These are phyloP conservation scores for Drymodes brunneopygia DNA, from an alignment of 2,113 vertebrate genomes.

Conservation along the genomic window DNA sequence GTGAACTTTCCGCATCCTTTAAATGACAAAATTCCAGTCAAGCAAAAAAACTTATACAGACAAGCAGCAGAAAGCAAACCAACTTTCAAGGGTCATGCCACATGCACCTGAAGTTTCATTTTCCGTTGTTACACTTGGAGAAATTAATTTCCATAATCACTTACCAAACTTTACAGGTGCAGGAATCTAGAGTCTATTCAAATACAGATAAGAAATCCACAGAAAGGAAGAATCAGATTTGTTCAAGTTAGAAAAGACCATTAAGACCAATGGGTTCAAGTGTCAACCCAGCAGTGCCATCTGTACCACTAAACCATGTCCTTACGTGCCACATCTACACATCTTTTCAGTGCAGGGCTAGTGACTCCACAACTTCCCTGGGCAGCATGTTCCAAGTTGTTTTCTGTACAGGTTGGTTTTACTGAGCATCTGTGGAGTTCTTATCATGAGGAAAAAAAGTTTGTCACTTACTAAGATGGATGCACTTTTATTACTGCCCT, in stretches of 20 bases:
- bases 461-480: background rate
- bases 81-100: background rate
- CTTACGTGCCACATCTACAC: no score
- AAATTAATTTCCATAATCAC: background rate
- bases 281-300: background rate
- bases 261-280: background rate
- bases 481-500: background rate
- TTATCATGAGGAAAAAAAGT: background rate
- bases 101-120: background rate
- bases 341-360: background rate
- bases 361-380: background rate
- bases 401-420: rapidly evolving
- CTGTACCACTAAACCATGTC: background rate
- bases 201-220: background rate
- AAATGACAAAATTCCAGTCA: background rate
- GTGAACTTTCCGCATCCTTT: background rate
- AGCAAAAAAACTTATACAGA: background rate
- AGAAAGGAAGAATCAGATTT: background rate
- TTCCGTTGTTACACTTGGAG: background rate
- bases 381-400: background rate
- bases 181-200: background rate
- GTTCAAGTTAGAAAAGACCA: background rate
- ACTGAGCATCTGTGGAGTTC: background rate
- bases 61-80: background rate
- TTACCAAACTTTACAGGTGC: background rate